Evolutionary conservation across 2,888 invertebrate species (phyloP), one percentile per base, ranked within the genome.

Genomic region (Acronicta leporina): DNA sequence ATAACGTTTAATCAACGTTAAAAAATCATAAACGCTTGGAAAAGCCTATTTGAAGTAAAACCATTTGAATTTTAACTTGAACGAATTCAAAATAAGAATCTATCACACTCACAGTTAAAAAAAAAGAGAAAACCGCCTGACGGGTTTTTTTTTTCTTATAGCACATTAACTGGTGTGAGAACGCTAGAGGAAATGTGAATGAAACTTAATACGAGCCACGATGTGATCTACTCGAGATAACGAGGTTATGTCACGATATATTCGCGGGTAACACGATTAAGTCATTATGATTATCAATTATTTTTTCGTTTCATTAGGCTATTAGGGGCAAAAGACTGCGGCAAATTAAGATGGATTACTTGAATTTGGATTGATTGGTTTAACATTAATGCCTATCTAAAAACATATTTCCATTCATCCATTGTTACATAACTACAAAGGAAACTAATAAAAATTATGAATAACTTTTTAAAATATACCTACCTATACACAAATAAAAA

Each of bases 161-260:
- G 48, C 46, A 57, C 68, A 73, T 74, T 58, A 68, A 63, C 74
- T 62, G 73, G 74, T 85, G 88, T 89, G 89, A 85, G 89, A 89
- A 88, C 81, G 53, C 16, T 44, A 77, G 76, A 88, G 88, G 89
- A 90, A 91, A 87, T 89, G 84, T 82, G 89, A 88, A 87, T 82
- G 87, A 87, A 87, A 88, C 82, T 75, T 84, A 84, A 88, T 87
- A 84, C 81, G 75, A 80, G 72, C 62, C 53, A 57, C 63, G 67
- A 77, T 77, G 56, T 43, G 53, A 77, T 75, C 76, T 75, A 55
- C 45, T 30, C 46, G 48, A 65, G 68, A 67, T 69, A 75, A 67
- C 61, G 68, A 54, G 60, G 60, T 77, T 76, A 75, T 75, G 61
- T 77, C 78, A 76, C 55, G 55, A 59, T 59, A 59, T 59, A 63